Percentiles rank a stretch among this genome's conserved stretches.
These are phyloP conservation scores for Hypomecis punctinalis DNA, from an alignment of 2,888 invertebrate species.

Conservation along the genomic window DNA sequence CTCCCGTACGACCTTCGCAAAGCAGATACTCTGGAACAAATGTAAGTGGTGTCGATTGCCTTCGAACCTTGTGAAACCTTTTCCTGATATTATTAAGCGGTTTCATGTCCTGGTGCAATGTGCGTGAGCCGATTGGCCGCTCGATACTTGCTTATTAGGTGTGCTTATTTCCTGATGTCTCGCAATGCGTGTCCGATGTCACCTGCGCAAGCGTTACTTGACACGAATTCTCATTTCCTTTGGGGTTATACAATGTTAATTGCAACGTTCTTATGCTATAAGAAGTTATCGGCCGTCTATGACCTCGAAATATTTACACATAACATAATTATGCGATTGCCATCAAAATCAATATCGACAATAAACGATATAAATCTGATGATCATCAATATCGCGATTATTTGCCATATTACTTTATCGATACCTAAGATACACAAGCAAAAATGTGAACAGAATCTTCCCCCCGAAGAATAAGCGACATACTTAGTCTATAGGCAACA, in stretches of 20 bases:
- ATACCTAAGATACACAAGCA: too few relatives aligned
- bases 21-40: slow-evolving; percentile 67
- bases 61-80: slow-evolving; percentile 41
- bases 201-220: slow-evolving; percentile 64
- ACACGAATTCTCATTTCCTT: slow-evolving; percentile 61
- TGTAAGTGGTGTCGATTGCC: slow-evolving; percentile 62
- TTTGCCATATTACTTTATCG: too few relatives aligned
- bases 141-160: slow-evolving; percentile 51
- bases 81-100: slow-evolving; percentile 40
- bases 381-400: too few relatives aligned
- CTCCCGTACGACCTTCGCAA: slow-evolving; percentile 71
- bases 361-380: slow-evolving; percentile 6
- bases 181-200: slow-evolving; percentile 75
- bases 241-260: slow-evolving; percentile 1
- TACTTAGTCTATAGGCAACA: too few relatives aligned
- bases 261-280: slow-evolving; percentile 3
- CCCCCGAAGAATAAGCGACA: too few relatives aligned
- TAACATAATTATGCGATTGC: slow-evolving; percentile 15
- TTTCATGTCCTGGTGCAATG: slow-evolving; percentile 62
- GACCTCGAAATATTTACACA: slow-evolving; percentile 3
- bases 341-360: slow-evolving; percentile 16
- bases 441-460: too few relatives aligned
- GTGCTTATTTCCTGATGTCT: slow-evolving; percentile 70
- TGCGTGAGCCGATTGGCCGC: slow-evolving; percentile 58
- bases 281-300: slow-evolving; percentile 5